A percentile compares a stretch with the other conserved stretches of the same genome.
Evolutionary conservation across 2,113 vertebrate species (phyloP).

Genomic region (Poeciliopsis prolifica): DNA sequence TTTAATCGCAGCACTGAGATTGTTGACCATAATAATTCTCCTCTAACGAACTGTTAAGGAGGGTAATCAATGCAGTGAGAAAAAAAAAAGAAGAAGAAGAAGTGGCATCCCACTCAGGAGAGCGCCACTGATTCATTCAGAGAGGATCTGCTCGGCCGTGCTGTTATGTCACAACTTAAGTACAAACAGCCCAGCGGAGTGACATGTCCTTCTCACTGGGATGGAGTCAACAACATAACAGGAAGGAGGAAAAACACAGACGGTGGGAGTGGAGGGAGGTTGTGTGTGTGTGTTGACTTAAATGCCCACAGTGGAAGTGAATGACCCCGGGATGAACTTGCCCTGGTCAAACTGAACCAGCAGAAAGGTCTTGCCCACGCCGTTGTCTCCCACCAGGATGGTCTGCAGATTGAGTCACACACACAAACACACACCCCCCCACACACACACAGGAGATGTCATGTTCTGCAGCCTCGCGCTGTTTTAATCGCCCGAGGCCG

Average conservation of each 20-base stretch:
- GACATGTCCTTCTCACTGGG: constrained; percentile 28
- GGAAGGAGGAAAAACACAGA: background rate
- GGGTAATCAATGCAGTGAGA: constrained; percentile 56
- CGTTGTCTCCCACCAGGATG: constrained; percentile 88
- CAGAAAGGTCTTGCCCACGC: constrained; percentile 88
- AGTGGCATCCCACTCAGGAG: constrained; percentile 30
- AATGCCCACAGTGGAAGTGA: constrained; percentile 87
- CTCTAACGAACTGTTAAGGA: constrained; percentile 19
- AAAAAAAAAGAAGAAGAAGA: constrained; percentile 30
- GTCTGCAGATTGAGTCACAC: constrained; percentile 77
- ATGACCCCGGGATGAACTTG: constrained; percentile 89
- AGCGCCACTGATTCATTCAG: constrained; percentile 26
- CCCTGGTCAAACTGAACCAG: constrained; percentile 91
- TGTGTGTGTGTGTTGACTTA: constrained; percentile 75
- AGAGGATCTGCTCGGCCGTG: constrained; percentile 16
- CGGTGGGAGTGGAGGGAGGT: background rate
- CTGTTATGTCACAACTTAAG: constrained; percentile 39
- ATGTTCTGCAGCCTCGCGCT: background rate
- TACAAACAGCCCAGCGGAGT: constrained; percentile 21
- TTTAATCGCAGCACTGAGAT: constrained; percentile 48
- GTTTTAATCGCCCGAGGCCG: constrained; percentile 20
- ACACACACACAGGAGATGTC: constrained; percentile 14
- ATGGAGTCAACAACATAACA: constrained; percentile 22
- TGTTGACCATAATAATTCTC: constrained; percentile 38
- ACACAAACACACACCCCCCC: background rate